Evolutionary conservation across 1,140 invertebrate genomes (phyloP), one percentile per base, ranked within the genome.

Genomic region (Rhyacophila brunnea): DNA sequence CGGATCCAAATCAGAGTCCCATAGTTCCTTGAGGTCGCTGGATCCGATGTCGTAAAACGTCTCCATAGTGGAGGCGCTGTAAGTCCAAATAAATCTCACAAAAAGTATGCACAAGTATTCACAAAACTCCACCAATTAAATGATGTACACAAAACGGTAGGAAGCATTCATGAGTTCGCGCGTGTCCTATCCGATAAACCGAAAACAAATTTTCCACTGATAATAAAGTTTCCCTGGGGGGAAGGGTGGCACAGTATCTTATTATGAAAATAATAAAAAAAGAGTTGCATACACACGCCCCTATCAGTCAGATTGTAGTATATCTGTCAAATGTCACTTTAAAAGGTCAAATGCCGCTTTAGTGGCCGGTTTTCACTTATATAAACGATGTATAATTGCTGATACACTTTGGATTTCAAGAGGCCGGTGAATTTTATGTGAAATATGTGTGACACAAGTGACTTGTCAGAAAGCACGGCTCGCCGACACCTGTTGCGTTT

Each of bases 1-100:
- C 83, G 86, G 83, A 72, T 89, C 86, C 67, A 88, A 81, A 78
- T 88, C 88, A 67, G 85, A 83, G 69, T 89, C 87, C 87, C 87
- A 89, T 67, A 89, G 78, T 71, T 89, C 87, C 74, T 84, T 85
- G 67, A 89, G 80, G 74, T 88, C 87, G 67, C 84, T 81, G 53
- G 78, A 80, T 55, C 73, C 78, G 71, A 84, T 83, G 76, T 87
- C 85, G 75, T 84, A 87, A 71, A 84, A 86, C 64, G 81, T 80
- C 80, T 87, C 86, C 81, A 84, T 86, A 70, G 65, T 70, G 57
- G 48, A 59, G 57, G 44, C 48, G 57, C 44, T 28, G 40, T 7
- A n/a, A 34, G 19, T 28, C 42, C 51, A 15, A 23, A 15, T 45
- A 34, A 28, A 13, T 44, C 14, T 38, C 10, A 11, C 44, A 19